Evolutionary conservation across 2,797 vertebrate species (phyloP), one percentile per base, ranked within the genome.

Genomic region (Myioborus melanocephalus): DNA sequence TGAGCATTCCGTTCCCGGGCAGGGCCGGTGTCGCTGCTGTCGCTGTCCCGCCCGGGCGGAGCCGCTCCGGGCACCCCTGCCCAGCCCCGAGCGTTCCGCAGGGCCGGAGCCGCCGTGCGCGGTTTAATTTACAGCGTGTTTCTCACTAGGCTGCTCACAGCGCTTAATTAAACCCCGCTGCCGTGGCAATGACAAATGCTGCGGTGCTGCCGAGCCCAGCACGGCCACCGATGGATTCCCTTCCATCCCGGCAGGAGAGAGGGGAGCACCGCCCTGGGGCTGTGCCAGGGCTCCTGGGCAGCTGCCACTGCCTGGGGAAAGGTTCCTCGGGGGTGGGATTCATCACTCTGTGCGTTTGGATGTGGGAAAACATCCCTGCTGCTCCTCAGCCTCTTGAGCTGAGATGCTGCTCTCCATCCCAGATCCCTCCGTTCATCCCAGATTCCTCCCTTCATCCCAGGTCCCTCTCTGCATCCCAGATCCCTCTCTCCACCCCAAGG

Each of bases 141-240:
- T 99, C 99, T 99, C 99, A 99, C 99, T 98, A 99, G 99, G 99
- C 99, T 99, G 99, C 99, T 99, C 99, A 99, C 99, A 99, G 98
- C 99, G 99, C 99, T 99, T 99, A 99, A 99, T 99, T 99, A 99
- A 99, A 99, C 99, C 98, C 99, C 98, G 99, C 99, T 98, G 99
- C 99, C 99, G 98, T 99, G 99, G 99, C 99, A 99, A 99, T 99
- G 99, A 99, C 99, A 99, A 99, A 99, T 99, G 99, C 99, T 97
- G 98, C 86, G 80, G 98, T 97, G 99, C 98, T 96, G 98, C 98
- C 89, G 97, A 98, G 98, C 98, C 49, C 50, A 93, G 97, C 98
- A 1, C 52, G 8, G 28, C 11, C 50, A 1, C 27, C 50, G 50
- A 52, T 12, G 12, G 50, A 53, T 12, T 19, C 30, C 30, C 19